Percentiles rank a stretch among this genome's conserved stretches.
phyloP scores from a whole-genome alignment of 1,140 invertebrate genomes.

The Dysdera silvatica region DNA sequence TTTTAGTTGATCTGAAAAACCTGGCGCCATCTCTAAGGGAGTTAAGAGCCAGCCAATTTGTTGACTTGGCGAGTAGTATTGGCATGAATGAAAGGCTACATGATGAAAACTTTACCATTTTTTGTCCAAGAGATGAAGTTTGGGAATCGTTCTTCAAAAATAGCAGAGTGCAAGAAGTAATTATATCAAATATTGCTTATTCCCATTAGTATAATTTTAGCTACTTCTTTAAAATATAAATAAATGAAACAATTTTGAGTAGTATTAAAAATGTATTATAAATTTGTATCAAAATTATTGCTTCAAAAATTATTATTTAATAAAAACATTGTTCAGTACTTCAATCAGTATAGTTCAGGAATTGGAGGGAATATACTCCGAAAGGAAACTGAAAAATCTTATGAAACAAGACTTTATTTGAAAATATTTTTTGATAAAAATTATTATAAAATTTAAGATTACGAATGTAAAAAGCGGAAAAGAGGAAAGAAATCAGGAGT shows the following conservation, averaged over 20 bases:
- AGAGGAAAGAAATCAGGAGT: not conserved
- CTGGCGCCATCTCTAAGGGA: conserved; percentile 49
- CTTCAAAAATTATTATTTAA: too few relatives aligned
- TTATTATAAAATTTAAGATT: not conserved
- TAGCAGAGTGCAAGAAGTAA: not conserved
- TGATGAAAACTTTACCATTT: conserved; percentile 49
- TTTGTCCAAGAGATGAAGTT: conserved; percentile 51
- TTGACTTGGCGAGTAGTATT: conserved; percentile 44
- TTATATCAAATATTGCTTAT: too few relatives aligned
- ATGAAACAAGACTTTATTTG: not conserved
- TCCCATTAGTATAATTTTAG: too few relatives aligned
- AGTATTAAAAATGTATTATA: not conserved
- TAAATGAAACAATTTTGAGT: not conserved
- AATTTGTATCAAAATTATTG: too few relatives aligned
- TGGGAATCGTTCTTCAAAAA: conserved; percentile 37
- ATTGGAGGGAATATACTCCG: not conserved
- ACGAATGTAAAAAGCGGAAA: not conserved
- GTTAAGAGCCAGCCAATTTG: conserved; percentile 50
- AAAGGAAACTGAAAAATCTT: not conserved
- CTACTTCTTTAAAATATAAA: not conserved
- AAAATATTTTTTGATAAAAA: not conserved
- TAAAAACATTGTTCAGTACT: not conserved
- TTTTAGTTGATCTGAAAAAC: conserved; percentile 47
- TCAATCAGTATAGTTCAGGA: not conserved
- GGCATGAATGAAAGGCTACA: conserved; percentile 44